Conservation (phyloP, 1,140 invertebrate species). For the Ctenoplectra terminalis region DNA sequence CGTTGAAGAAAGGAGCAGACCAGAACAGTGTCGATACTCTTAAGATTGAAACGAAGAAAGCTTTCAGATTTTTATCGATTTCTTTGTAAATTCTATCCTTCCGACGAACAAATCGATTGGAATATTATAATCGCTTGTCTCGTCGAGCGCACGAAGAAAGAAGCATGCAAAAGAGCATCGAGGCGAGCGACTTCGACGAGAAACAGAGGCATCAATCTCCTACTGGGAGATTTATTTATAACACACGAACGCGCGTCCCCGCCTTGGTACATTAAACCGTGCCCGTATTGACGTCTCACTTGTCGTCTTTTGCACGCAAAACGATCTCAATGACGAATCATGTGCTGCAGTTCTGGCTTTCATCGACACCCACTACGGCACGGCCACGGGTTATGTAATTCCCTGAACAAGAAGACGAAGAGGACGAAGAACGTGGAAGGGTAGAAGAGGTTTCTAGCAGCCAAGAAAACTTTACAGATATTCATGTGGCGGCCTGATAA, state of each 20-base stretch:
- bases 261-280: constrained; percentile 44
- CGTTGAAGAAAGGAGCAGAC: too few relatives aligned
- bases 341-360: constrained; percentile 61
- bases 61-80: too few relatives aligned
- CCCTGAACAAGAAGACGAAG: constrained; percentile 6
- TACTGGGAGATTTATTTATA: constrained; percentile 46
- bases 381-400: constrained; percentile 58
- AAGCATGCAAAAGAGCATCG: too few relatives aligned
- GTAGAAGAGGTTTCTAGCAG: background rate
- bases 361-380: constrained; percentile 64
- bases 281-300: constrained; percentile 46
- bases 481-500: background rate
- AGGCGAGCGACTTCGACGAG: background rate
- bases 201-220: constrained; percentile 46
- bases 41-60: too few relatives aligned
- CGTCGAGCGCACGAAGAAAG: too few relatives aligned
- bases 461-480: constrained; percentile 31
- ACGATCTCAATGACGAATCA: constrained; percentile 54
- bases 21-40: too few relatives aligned
- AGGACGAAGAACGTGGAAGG: constrained; percentile 14
- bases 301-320: constrained; percentile 39
- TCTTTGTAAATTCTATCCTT: too few relatives aligned
- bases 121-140: too few relatives aligned
- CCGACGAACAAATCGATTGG: too few relatives aligned
- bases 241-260: constrained; percentile 19